Base-by-base conservation (phyloP, 1,140 invertebrate genomes). In the Caenorhabditis remanei region DNA sequence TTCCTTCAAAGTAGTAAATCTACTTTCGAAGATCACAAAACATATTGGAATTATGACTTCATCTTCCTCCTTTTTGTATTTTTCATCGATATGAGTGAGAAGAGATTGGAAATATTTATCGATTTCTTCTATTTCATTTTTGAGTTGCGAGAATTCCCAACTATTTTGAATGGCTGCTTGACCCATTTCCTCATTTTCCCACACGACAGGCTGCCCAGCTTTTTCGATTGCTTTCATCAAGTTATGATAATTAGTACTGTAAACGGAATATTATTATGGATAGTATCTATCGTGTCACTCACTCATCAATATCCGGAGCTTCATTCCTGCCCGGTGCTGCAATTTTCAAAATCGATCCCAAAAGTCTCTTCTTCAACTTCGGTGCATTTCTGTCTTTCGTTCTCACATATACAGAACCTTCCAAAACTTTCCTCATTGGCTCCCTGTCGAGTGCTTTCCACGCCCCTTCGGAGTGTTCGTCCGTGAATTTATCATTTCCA, bases 271-370 rank as follows among this genome's bases (percentile, higher is more conserved):
- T 16, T 14, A 19, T 58, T 14, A 58, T 14, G 14, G 1, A 19
- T 16, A 14, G 55, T 53, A 13, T 53, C 2, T 58, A 58, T 58
- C n/a, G 6, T 58, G 14, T 32, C 24, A 63, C 61, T 63, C 32
- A 63, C 61, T 24, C 8, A n/a, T 43, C 41, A 8, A 11, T 43
- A 43, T 71, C 13, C 4, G 46, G 0, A 4, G 2, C 14, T 8
- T 19, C 19, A 43, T n/a, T 19, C 1, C 8, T 16, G 1, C 8
- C 8, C 0, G 65, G 65, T 4, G 40, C 16, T 6, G 4, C 5
- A 46, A 71, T 71, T 11, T 43, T 16, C 11, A 71, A 41, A 71
- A 71, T 71, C 11, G 40, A 71, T 16, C 65, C 65, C 14, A 71
- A 4, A n/a, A 71, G 40, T 4, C 65, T n/a, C 41, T 71, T 71